phyloP scores from a whole-genome alignment of 2,888 invertebrate genomes.

The Thereva unica region DNA sequence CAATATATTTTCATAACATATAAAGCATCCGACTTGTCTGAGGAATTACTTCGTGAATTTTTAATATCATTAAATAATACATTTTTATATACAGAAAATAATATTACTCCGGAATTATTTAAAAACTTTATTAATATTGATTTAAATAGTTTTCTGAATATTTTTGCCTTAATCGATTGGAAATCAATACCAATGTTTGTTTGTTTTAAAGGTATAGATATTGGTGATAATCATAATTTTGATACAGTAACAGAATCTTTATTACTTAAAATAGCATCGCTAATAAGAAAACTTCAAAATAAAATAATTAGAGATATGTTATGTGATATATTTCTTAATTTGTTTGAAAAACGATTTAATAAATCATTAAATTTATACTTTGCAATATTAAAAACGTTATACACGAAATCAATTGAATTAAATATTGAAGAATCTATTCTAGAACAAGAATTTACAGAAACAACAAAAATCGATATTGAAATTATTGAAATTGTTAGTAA shows the following conservation, averaged over 20 bases:
- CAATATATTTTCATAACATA: constrained; percentile 44
- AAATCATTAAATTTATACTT: not conserved
- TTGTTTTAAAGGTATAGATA: constrained; percentile 28
- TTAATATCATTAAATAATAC: constrained; percentile 51
- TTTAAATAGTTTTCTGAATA: constrained; percentile 40
- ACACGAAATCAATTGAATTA: constrained; percentile 3
- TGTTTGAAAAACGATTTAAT: constrained; percentile 7
- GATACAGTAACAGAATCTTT: not conserved
- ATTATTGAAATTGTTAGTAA: not conserved
- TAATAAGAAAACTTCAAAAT: constrained; percentile 27
- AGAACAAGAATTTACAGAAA: not conserved
- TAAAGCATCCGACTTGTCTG: constrained; percentile 34
- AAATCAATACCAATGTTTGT: constrained; percentile 50
- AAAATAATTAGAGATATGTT: constrained; percentile 24
- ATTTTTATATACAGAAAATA: constrained; percentile 47
- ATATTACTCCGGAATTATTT: constrained; percentile 37
- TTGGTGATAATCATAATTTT: not conserved
- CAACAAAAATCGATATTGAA: too few relatives aligned
- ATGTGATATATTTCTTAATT: constrained; percentile 15
- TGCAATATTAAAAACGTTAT: constrained; percentile 8
- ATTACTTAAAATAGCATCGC: constrained; percentile 17
- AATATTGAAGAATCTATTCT: not conserved
- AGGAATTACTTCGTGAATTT: constrained; percentile 46
- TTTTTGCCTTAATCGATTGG: constrained; percentile 47
- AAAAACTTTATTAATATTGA: constrained; percentile 42